These are phyloP conservation scores for Seriola quinqueradiata DNA, from an alignment of 2,113 vertebrate genomes.

Conservation along the genomic window DNA sequence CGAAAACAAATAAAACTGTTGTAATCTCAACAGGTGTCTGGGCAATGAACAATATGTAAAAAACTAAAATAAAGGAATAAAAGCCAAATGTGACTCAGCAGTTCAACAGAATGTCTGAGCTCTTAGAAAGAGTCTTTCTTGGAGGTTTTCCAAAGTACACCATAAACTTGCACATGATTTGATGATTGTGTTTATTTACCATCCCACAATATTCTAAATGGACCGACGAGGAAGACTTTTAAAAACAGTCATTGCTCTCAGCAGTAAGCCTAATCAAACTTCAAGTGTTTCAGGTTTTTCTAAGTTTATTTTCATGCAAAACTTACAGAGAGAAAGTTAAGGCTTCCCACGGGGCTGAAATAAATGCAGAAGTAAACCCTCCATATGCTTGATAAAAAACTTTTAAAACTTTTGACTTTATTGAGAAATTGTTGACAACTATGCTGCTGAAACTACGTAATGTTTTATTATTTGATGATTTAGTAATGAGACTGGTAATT, in stretches of 20 bases:
- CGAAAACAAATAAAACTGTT: background rate
- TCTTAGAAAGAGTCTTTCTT: background rate
- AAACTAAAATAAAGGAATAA: background rate
- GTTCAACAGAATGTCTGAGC: background rate
- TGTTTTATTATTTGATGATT: background rate
- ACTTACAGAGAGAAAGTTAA: background rate
- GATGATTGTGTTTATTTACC: slow-evolving; percentile 2
- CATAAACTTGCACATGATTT: background rate
- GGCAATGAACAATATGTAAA: background rate
- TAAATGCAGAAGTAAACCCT: background rate
- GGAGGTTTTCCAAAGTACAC: background rate
- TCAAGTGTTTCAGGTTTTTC: background rate
- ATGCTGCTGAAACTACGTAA: background rate
- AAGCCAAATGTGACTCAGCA: background rate
- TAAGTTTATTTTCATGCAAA: background rate
- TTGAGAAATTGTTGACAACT: background rate
- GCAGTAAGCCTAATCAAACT: background rate
- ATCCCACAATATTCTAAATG: background rate
- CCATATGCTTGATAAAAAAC: background rate
- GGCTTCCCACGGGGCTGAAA: background rate
- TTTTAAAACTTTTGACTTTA: background rate
- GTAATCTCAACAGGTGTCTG: background rate
- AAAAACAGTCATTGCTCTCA: background rate
- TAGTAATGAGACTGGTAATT: background rate
- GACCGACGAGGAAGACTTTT: background rate